Percentiles rank a stretch among this genome's conserved stretches.
These are phyloP conservation scores for Drosophila pseudotakahashii DNA, from an alignment of 2,888 invertebrate genomes.

Conservation along the genomic window DNA sequence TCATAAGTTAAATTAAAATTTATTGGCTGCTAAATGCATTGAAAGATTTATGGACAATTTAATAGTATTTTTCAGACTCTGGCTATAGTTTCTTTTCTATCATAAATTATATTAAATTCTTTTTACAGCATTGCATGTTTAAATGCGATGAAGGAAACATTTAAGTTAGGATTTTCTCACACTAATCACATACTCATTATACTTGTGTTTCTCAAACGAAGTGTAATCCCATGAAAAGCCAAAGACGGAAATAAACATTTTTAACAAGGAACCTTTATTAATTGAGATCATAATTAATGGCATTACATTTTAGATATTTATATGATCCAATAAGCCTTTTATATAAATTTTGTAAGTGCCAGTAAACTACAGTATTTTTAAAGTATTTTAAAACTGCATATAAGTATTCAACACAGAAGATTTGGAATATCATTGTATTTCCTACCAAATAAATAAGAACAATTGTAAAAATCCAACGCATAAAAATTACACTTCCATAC, in stretches of 20 bases:
- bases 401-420: no score
- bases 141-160: conserved; percentile 1
- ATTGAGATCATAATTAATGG: not conserved
- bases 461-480: not conserved
- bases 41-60: no score
- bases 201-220: not conserved
- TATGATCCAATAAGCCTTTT: not conserved
- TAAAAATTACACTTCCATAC: not conserved
- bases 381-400: no score
- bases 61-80: no score
- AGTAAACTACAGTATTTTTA: no score
- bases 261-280: not conserved
- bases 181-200: not conserved
- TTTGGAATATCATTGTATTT: no score
- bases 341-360: not conserved
- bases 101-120: no score
- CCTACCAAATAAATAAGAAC: not conserved
- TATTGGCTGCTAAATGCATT: no score
- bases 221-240: not conserved
- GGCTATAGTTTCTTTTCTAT: no score
- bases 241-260: not conserved
- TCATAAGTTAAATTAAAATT: no score
- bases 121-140: not conserved
- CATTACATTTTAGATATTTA: not conserved
- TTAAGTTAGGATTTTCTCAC: conserved; percentile 1